Percentiles rank a stretch among this genome's conserved stretches.
These are phyloP conservation scores for Aporophyla nigra DNA, from an alignment of 2,888 invertebrate species.

Conservation along the genomic window DNA sequence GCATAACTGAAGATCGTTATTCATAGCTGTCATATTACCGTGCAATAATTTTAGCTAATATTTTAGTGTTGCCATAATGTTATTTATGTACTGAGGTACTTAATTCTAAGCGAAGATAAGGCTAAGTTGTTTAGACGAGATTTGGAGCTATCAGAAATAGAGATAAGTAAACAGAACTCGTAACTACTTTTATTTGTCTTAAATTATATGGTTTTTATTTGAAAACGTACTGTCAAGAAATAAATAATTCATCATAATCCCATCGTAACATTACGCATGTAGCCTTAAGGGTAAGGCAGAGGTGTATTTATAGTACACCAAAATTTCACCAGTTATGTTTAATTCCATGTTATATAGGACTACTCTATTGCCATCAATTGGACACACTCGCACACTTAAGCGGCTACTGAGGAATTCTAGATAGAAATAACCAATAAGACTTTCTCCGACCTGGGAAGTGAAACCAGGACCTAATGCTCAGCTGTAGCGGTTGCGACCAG, in stretches of 20 bases:
- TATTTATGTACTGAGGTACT: conserved; percentile 38
- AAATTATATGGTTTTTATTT: neutral
- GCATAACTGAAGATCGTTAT: conserved; percentile 47
- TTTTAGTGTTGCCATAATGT: conserved; percentile 15
- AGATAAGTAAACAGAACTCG: neutral
- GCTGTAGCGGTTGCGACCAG: neutral
- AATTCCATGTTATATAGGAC: neutral
- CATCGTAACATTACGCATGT: neutral
- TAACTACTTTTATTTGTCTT: no score
- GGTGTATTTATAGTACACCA: neutral
- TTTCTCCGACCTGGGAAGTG: neutral
- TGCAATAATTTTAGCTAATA: conserved; percentile 56
- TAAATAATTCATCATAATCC: neutral
- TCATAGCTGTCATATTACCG: conserved; percentile 55
- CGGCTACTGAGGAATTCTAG: neutral
- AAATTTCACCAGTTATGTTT: neutral
- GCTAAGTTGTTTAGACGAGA: neutral
- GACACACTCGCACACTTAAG: neutral
- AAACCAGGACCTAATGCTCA: neutral
- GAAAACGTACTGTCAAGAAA: neutral
- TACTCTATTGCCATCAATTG: neutral
- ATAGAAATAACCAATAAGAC: neutral
- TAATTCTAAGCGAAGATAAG: neutral
- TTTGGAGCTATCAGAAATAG: neutral
- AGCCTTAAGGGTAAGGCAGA: neutral